phyloP scores from a whole-genome alignment of 2,797 vertebrate species.

The Aviceda leuphotes region DNA sequence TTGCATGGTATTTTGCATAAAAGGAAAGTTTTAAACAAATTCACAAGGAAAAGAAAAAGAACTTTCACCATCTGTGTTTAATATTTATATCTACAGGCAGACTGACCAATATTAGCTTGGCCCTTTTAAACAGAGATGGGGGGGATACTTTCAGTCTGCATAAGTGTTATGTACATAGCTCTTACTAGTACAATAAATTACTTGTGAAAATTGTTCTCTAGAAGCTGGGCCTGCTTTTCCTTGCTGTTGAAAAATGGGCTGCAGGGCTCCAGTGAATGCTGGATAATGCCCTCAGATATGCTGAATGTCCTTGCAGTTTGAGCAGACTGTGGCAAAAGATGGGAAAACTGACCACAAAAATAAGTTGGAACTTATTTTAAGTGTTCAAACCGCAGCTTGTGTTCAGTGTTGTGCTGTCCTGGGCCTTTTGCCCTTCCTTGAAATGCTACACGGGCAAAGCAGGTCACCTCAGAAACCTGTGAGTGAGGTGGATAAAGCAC shows the following conservation, averaged over 20 bases:
- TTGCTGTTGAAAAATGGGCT: background rate
- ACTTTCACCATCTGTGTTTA: background rate
- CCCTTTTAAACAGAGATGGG: background rate
- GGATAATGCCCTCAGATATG: background rate
- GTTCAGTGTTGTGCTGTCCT: background rate
- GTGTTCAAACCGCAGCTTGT: background rate
- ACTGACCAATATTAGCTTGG: background rate
- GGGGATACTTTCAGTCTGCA: background rate
- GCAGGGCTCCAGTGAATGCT: background rate
- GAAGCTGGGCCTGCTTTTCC: background rate
- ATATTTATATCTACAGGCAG: background rate
- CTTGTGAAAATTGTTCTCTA: background rate
- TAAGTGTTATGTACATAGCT: fast-evolving
- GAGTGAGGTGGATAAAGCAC: background rate
- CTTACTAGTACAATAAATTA: background rate
- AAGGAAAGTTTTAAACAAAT: background rate
- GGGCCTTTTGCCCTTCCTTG: background rate
- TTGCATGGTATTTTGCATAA: background rate
- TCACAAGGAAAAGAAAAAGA: background rate
- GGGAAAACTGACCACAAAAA: background rate
- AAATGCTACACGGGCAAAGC: fast-evolving
- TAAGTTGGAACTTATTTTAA: background rate
- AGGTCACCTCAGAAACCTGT: background rate
- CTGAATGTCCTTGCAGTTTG: fast-evolving
- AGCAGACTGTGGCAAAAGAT: fast-evolving